A percentile compares a stretch with the other conserved stretches of the same genome.
These are phyloP conservation scores for Zaprionus africanus DNA, from an alignment of 1,140 invertebrate species.

Conservation along the genomic window DNA sequence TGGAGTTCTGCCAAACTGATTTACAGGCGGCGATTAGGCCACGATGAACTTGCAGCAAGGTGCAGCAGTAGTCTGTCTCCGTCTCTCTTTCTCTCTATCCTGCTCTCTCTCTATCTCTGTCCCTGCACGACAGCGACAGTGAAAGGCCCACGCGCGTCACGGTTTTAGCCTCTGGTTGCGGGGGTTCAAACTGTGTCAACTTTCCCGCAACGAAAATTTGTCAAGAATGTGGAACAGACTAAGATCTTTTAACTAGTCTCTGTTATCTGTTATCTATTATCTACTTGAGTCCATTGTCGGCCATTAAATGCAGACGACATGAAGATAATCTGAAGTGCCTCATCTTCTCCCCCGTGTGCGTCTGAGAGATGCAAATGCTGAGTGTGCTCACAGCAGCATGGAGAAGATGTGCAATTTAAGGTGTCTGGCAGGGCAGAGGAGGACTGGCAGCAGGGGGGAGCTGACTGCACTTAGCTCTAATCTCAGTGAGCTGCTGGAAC, in stretches of 20 bases:
- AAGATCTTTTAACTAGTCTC: conserved; percentile 17
- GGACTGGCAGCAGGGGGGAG: not conserved
- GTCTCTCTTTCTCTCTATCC: not conserved
- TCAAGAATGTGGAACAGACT: conserved; percentile 57
- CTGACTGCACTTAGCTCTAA: conserved; percentile 29
- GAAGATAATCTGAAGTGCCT: conserved; percentile 59
- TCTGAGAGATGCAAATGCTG: conserved; percentile 39
- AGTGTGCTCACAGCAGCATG: conserved; percentile 18
- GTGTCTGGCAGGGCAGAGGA: conserved; percentile 10
- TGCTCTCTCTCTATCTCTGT: too few species aligned
- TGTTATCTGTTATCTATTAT: conserved; percentile 13
- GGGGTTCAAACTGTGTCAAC: conserved; percentile 76
- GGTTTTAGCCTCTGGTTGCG: conserved; percentile 60
- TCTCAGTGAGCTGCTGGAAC: conserved; percentile 21
- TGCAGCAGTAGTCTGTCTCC: conserved; percentile 40
- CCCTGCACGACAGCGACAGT: conserved; percentile 50
- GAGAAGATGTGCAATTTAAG: conserved; percentile 25
- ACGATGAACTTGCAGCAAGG: conserved; percentile 54
- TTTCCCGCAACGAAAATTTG: conserved; percentile 57
- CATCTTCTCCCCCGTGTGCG: not conserved
- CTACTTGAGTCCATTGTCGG: conserved; percentile 36
- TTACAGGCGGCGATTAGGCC: conserved; percentile 50
- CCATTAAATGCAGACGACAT: conserved; percentile 73
- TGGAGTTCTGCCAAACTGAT: conserved; percentile 35
- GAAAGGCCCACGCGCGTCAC: conserved; percentile 67